phyloP scores from a whole-genome alignment of 2,888 invertebrate genomes.

The Ceriagrion tenellum region DNA sequence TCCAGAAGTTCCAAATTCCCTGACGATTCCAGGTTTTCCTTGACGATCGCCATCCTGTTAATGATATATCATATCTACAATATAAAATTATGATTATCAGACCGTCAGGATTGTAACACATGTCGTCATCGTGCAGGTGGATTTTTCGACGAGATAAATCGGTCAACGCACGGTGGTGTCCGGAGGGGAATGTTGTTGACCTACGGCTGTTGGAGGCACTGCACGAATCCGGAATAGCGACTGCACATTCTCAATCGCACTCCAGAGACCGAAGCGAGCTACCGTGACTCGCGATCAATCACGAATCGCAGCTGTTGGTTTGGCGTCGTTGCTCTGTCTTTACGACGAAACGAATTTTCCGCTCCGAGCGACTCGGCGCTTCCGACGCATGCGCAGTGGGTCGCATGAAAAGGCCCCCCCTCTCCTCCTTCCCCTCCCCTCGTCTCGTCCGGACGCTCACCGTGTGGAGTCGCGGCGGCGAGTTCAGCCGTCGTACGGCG shows the following conservation, averaged over 20 bases:
- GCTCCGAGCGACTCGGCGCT: neutral
- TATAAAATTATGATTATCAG: too few species aligned
- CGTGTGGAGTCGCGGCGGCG: slow-evolving; percentile 42
- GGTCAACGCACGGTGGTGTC: neutral
- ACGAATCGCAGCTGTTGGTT: neutral
- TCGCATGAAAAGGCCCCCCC: neutral
- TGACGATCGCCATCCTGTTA: too few species aligned
- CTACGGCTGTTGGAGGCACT: neutral
- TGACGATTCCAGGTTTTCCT: too few species aligned
- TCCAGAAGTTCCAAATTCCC: too few species aligned
- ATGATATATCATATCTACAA: too few species aligned
- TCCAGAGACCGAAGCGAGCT: neutral
- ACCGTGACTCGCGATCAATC: neutral
- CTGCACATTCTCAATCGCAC: neutral
- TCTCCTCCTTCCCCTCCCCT: neutral
- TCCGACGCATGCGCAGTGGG: slow-evolving; percentile 28
- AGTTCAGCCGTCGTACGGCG: neutral
- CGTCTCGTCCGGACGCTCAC: neutral
- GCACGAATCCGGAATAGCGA: neutral
- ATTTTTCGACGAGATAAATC: neutral
- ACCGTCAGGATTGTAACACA: neutral
- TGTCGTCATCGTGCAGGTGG: neutral
- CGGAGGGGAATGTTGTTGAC: neutral
- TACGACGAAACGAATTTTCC: slow-evolving; percentile 58
- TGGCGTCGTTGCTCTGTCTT: slow-evolving; percentile 28